A percentile compares a stretch with the other conserved stretches of the same genome.
These are phyloP conservation scores for Opisthograptis luteolata DNA, from an alignment of 2,888 invertebrate species.

Conservation along the genomic window DNA sequence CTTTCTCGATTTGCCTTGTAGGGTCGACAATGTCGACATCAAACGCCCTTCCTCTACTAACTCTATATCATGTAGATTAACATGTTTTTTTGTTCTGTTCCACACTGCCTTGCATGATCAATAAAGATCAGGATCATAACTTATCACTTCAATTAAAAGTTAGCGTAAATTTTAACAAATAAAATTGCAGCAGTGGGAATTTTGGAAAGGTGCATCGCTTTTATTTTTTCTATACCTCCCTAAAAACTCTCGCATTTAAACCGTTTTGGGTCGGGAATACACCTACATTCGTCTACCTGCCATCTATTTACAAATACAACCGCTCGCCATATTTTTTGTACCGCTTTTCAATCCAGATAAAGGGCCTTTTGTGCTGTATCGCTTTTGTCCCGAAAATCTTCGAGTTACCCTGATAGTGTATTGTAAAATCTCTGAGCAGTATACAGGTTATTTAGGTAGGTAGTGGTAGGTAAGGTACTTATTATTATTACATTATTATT, in stretches of 20 bases:
- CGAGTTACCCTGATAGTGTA: conserved; percentile 40
- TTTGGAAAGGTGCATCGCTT: conserved; percentile 69
- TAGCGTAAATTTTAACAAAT: no score
- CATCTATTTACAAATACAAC: conserved; percentile 77
- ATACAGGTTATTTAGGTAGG: conserved; percentile 31
- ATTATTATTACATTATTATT: no score
- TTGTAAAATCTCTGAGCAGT: conserved; percentile 22
- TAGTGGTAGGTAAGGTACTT: no score
- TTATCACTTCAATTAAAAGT: no score
- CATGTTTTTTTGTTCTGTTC: no score
- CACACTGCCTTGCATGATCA: no score
- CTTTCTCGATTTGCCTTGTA: no score
- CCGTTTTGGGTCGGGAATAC: conserved; percentile 69
- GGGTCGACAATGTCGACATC: no score
- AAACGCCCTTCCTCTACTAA: no score
- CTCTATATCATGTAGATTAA: no score
- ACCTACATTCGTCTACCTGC: conserved; percentile 82
- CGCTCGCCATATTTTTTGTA: conserved; percentile 61
- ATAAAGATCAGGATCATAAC: no score
- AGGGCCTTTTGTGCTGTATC: conserved; percentile 63
- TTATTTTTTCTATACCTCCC: conserved; percentile 35
- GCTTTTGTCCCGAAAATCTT: conserved; percentile 57
- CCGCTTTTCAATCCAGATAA: conserved; percentile 61
- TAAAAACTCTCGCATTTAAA: conserved; percentile 42
- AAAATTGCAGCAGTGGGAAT: conserved; percentile 62